Base-by-base conservation (phyloP, 2,113 vertebrate genomes). In the Thunnus thynnus region DNA sequence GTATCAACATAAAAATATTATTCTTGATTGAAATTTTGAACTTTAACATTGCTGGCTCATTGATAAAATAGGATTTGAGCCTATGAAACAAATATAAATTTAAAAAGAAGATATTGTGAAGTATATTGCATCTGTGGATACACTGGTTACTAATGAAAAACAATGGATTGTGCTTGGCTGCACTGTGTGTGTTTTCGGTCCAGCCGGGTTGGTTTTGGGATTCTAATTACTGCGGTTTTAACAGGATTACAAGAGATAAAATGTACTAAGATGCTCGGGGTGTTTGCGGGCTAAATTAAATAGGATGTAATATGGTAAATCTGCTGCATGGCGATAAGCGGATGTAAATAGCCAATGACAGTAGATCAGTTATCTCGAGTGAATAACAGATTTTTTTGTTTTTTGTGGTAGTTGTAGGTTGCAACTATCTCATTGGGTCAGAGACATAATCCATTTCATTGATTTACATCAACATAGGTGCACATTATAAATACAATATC, bases 211-310 rank as follows among this genome's bases (percentile, higher is more conserved):
- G 27, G 18, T 65, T 79, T 71, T 79, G 83, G 83, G 75, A 89
- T 84, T 87, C 63, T 89, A 86, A 89, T 90, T 86, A 90, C 69
- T 74, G 50, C 20, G 68, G 87, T 88, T 92, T 85, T 93, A 94
- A 94, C 91, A 90, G 92, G 92, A 94, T 95, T 95, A 93, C 81
- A 86, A 55, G 71, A 92, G 89, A 93, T 92, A 84, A 86, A 91
- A 75, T 48, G 74, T 50, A 77, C 72, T 81, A 81, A 88, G 85
- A 80, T 66, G 86, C 74, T 80, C 25, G 18, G 89, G 78, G 88
- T 89, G 85, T 84, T 86, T 78, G 80, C 69, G 11, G 68, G 60
- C 71, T 84, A 77, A 83, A 90, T 92, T 80, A 90, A 92, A 89
- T 82, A 72, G 77, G 84, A 92, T 89, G 84, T 90, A 88, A 86